Percentiles rank a stretch among this genome's conserved stretches.
phyloP scores from a whole-genome alignment of 2,113 vertebrate species.

The Catharus bicknelli region DNA sequence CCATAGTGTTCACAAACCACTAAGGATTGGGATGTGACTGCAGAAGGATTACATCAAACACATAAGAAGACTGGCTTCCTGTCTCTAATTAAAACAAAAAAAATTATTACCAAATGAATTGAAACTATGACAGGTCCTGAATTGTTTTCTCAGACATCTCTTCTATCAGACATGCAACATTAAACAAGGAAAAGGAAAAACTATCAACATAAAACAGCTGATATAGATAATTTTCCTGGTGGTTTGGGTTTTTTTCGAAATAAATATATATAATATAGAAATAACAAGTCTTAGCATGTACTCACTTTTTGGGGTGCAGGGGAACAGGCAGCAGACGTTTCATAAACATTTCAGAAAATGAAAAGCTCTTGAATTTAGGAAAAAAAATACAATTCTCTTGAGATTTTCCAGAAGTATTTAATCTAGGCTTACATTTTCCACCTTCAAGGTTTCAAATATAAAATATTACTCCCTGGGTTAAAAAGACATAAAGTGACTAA shows the following conservation, averaged over 20 bases:
- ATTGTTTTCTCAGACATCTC: neutral
- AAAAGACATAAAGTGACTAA: neutral
- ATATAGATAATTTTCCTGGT: neutral
- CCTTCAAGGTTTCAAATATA: neutral
- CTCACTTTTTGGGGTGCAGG: neutral
- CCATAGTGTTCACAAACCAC: neutral
- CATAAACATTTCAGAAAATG: neutral
- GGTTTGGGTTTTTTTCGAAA: neutral
- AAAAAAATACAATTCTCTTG: neutral
- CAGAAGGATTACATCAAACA: neutral
- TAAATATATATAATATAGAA: neutral
- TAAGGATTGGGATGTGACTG: neutral
- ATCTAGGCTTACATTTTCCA: neutral
- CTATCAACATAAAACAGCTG: neutral
- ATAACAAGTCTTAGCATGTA: neutral
- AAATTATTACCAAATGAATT: neutral
- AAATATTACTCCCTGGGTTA: conserved; percentile 3
- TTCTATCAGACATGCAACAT: neutral
- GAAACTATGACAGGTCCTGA: neutral
- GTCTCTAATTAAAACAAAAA: neutral
- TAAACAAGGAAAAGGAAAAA: conserved; percentile 6
- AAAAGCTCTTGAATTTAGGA: neutral
- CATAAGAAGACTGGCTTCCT: neutral
- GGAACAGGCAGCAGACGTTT: neutral
- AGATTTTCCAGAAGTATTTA: neutral